A percentile compares a stretch with the other conserved stretches of the same genome.
Conservation (phyloP, 2,113 vertebrate genomes). For the Psettodes erumei region DNA sequence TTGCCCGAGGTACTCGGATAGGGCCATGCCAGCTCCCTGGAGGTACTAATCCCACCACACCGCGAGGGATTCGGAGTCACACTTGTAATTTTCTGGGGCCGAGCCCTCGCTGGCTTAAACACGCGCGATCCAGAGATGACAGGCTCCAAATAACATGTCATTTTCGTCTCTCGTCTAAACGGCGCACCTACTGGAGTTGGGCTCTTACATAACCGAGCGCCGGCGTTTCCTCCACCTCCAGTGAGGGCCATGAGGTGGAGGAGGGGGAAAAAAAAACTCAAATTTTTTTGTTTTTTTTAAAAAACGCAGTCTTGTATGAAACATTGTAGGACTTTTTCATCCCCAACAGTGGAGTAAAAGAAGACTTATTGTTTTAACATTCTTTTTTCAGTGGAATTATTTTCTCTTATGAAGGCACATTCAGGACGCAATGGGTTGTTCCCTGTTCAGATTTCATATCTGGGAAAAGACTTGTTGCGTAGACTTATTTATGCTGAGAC, state of each 20-base stretch:
- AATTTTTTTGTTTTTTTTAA: no score
- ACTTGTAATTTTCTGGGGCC: background rate
- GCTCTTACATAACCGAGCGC: conserved; percentile 29
- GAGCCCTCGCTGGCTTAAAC: background rate
- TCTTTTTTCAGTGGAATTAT: background rate
- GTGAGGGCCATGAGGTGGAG: background rate
- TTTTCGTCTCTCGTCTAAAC: background rate
- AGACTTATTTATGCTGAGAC: background rate
- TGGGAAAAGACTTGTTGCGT: background rate
- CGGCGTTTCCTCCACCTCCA: background rate
- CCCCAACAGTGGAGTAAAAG: background rate
- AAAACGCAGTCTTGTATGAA: no score
- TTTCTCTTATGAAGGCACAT: background rate
- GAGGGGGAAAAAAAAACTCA: no score
- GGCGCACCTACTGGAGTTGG: background rate
- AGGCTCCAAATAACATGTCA: background rate
- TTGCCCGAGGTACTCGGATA: background rate
- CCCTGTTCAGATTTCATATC: background rate
- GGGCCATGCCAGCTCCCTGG: rapidly evolving
- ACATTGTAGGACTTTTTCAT: background rate
- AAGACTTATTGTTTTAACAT: background rate
- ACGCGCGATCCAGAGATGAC: background rate
- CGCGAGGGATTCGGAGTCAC: no score
- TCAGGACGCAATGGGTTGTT: background rate
- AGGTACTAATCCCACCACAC: background rate